These are phyloP conservation scores for Matsumurasca onukii DNA, from an alignment of 1,140 invertebrate genomes.

Conservation along the genomic window DNA sequence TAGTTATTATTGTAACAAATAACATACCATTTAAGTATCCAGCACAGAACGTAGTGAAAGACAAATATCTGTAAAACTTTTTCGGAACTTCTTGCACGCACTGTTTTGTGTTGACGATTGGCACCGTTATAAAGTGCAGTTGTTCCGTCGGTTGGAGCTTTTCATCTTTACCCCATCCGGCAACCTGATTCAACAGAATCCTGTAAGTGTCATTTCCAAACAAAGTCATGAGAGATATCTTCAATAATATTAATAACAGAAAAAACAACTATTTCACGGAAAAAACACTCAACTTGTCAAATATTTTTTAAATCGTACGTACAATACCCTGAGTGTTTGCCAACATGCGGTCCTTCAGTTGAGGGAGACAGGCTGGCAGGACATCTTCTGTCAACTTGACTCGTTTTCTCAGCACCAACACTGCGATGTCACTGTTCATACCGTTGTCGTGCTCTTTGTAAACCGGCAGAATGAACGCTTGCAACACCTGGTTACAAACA, in stretches of 20 bases:
- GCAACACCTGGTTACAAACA: too few species aligned
- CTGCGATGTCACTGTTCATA: background rate
- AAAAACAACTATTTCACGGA: too few species aligned
- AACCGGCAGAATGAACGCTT: background rate
- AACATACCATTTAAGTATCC: constrained; percentile 13
- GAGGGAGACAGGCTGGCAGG: constrained; percentile 10
- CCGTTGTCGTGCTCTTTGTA: background rate
- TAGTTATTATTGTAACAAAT: background rate
- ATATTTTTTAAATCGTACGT: too few species aligned
- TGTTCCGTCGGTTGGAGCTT: background rate
- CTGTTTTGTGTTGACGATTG: background rate
- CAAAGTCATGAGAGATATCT: too few species aligned
- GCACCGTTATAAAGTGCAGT: background rate
- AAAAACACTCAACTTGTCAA: too few species aligned
- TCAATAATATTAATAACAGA: too few species aligned
- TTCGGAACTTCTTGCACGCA: background rate
- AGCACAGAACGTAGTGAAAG: constrained; percentile 7
- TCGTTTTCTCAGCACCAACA: background rate
- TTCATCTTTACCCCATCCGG: constrained; percentile 9
- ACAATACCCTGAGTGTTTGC: too few species aligned
- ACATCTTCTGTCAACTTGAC: background rate
- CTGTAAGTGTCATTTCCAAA: too few species aligned
- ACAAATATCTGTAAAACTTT: background rate
- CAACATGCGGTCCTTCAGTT: too few species aligned
- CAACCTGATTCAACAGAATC: background rate